Conservation (phyloP, 1,140 invertebrate genomes). For the Pogonus chalceus region DNA sequence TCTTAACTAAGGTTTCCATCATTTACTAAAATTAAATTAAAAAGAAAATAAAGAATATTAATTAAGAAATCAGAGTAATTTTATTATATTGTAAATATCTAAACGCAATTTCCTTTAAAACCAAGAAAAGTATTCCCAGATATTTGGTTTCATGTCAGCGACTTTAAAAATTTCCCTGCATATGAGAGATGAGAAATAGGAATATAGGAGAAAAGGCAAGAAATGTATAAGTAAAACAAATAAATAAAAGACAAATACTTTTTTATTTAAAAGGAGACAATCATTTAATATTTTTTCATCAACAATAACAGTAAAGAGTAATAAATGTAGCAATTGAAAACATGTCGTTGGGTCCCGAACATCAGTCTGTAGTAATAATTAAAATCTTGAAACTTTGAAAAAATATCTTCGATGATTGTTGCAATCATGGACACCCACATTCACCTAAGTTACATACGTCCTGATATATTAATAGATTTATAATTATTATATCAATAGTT, state of each 20-base stretch:
- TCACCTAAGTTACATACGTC: conserved; percentile 5
- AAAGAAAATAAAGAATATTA: no score
- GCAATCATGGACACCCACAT: conserved; percentile 4
- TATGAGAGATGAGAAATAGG: no score
- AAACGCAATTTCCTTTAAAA: no score
- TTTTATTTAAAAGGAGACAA: conserved; percentile 5
- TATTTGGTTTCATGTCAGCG: no score
- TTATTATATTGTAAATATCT: no score
- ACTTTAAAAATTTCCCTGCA: no score
- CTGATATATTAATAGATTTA: conserved; percentile 3
- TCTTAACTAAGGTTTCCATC: no score
- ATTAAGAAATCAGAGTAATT: no score
- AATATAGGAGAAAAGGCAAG: no score
- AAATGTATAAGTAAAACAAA: no score
- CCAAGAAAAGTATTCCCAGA: no score
- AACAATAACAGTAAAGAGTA: conserved; percentile 7
- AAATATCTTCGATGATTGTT: conserved; percentile 7
- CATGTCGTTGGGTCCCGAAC: conserved; percentile 6
- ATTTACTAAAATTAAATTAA: no score
- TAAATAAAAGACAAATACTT: not conserved
- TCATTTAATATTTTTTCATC: conserved; percentile 6
- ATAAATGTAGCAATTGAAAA: conserved; percentile 7
- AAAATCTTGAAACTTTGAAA: conserved; percentile 7
- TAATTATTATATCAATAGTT: not conserved
- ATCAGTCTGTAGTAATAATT: conserved; percentile 7